Evolutionary conservation across 2,797 vertebrate species (phyloP).

Genomic region (Uromys caudimaculatus): DNA sequence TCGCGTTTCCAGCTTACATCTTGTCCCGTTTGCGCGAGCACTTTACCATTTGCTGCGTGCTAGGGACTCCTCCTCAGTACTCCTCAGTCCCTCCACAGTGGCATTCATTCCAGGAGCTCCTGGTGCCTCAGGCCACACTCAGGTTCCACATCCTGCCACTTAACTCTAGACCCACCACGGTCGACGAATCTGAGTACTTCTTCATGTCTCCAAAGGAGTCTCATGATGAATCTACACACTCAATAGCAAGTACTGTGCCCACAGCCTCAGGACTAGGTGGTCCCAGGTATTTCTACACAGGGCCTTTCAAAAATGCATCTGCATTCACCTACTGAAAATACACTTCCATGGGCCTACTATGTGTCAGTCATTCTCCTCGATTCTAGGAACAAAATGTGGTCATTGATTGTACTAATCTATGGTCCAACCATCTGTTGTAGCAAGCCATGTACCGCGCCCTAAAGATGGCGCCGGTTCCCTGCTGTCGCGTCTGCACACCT

Average conservation of each 20-base stretch:
- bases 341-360: not conserved
- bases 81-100: too few relatives aligned
- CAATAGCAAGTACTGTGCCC: not conserved
- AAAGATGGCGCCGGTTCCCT: too few relatives aligned
- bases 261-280: not conserved
- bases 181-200: too few relatives aligned
- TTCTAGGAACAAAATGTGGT: not conserved
- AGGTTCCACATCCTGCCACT: fast-evolving
- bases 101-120: not conserved
- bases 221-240: not conserved
- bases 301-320: not conserved
- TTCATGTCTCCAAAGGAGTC: fast-evolving
- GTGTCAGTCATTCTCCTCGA: not conserved
- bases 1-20: fast-evolving
- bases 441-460: too few relatives aligned
- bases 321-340: too few relatives aligned
- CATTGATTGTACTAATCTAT: not conserved
- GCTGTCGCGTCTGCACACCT: too few relatives aligned
- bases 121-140: not conserved
- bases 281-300: not conserved
- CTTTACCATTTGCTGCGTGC: not conserved
- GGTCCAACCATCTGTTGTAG: not conserved
- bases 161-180: fast-evolving
- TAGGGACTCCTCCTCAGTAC: not conserved
- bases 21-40: fast-evolving